A percentile compares a stretch with the other conserved stretches of the same genome.
Conservation (phyloP, 2,888 invertebrate genomes). For the Chalcosyrphus nemorum region DNA sequence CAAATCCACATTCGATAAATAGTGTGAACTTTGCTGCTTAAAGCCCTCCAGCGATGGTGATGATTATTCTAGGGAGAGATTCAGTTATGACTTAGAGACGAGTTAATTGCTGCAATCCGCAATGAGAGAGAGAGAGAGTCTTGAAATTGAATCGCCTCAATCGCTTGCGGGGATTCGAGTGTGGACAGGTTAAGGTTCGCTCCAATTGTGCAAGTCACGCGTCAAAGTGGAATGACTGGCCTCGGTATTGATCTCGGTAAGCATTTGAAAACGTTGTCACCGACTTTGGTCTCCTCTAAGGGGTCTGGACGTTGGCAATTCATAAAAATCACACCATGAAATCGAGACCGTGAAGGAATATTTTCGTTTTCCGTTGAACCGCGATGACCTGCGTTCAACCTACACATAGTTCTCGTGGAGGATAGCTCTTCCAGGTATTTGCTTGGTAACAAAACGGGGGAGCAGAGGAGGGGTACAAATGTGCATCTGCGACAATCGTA, state of each 20-base stretch:
- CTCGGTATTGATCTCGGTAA: slow-evolving; percentile 37
- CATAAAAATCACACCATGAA: slow-evolving; percentile 53
- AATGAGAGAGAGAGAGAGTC: slow-evolving; percentile 18
- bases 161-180: slow-evolving; percentile 11
- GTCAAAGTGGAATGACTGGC: slow-evolving; percentile 51
- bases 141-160: slow-evolving; percentile 64
- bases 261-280: not conserved
- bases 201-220: slow-evolving; percentile 53
- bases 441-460: not conserved
- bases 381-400: slow-evolving; percentile 37
- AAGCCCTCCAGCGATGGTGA: slow-evolving; percentile 18
- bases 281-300: not conserved
- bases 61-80: slow-evolving; percentile 40
- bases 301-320: slow-evolving; percentile 46
- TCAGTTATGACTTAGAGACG: slow-evolving; percentile 67
- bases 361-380: slow-evolving; percentile 64
- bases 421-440: not conserved
- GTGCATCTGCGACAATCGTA: slow-evolving; percentile 30
- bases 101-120: slow-evolving; percentile 60
- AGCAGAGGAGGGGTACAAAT: not conserved
- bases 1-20: slow-evolving; percentile 51
- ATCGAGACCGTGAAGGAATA: slow-evolving; percentile 51
- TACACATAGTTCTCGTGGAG: slow-evolving; percentile 1
- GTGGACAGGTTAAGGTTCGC: slow-evolving; percentile 40
- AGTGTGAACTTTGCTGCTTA: slow-evolving; percentile 63